phyloP scores from a whole-genome alignment of 2,888 invertebrate genomes.

The Agrochola litura region DNA sequence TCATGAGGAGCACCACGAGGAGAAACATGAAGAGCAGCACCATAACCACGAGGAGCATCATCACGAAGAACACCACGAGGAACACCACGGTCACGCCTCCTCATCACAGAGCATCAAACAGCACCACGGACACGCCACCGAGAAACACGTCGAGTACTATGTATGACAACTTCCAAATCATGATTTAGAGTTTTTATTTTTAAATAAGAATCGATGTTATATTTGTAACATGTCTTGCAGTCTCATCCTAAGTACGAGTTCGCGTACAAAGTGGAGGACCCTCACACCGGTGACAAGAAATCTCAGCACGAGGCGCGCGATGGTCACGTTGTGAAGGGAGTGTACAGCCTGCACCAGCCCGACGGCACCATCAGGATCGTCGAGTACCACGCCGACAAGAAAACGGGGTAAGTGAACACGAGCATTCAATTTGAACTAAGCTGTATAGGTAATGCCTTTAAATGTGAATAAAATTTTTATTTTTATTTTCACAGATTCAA shows the following conservation, averaged over 20 bases:
- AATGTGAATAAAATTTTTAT: neutral
- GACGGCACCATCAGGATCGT: conserved; percentile 87
- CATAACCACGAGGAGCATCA: conserved; percentile 31
- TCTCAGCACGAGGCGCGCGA: conserved; percentile 84
- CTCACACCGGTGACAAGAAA: conserved; percentile 85
- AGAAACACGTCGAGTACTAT: conserved; percentile 63
- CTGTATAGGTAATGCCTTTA: neutral
- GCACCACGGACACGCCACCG: conserved; percentile 70
- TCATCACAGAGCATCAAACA: conserved; percentile 75
- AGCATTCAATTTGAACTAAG: neutral
- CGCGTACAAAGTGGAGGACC: conserved; percentile 85
- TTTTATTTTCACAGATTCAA: conserved; percentile 69
- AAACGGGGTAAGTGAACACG: conserved; percentile 20
- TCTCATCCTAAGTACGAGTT: conserved; percentile 70
- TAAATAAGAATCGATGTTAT: neutral
- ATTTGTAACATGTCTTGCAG: conserved; percentile 1
- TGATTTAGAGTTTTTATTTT: neutral
- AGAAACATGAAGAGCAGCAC: conserved; percentile 22
- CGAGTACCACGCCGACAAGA: conserved; percentile 83
- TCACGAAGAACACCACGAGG: conserved; percentile 58
- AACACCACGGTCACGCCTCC: conserved; percentile 62
- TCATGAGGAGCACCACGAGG: conserved; percentile 31
- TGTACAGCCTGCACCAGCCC: conserved; percentile 88
- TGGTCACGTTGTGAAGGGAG: conserved; percentile 89
- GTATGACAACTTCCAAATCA: conserved; percentile 14